Base-by-base conservation (phyloP, 2,888 invertebrate species). In the Chrysolina oricalcia region DNA sequence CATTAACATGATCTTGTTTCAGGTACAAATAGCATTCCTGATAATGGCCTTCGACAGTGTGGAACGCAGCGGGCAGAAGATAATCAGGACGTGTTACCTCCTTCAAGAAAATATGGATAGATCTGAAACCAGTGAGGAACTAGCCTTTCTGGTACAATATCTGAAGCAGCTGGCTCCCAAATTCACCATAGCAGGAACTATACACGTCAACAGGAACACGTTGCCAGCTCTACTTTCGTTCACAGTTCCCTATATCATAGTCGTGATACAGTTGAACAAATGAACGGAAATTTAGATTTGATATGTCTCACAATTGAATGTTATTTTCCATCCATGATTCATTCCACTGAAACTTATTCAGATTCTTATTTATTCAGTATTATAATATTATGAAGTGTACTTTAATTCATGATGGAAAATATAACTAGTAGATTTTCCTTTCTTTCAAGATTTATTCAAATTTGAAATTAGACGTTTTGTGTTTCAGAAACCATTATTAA, bases 61-160 rank as follows among this genome's bases (percentile, higher is more conserved):
- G 21, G 53, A 53, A 5, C 13, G 53, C 11, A 11, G 53, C 11
- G 53, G 53, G 10, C 53, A 53, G 13, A 53, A 23, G 4, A 53
- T 53, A 10, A 53, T 53, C 53, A 10, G 21, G 13, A 53, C 53
- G 10, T 53, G 53, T 19, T 53, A 53, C 11, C 53, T 21, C 10
- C 53, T 53, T 19, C 53, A 53, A 13, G 53, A 53, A 23, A 53
- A 53, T 53, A 53, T 53, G 19, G 53, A 53, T 21, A 53, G 19
- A 1, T 53, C 53, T 10, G 19, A 17, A 11, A 11, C 19, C 5
- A 19, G 53, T 11, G 53, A 53, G 1, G 53, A 53, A 13, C 53
- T 53, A 2, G 11, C 21, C 2, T 53, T 11, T 21, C 53, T 53
- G 2, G 13, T 11, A 13, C 53, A 53, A 13, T 53, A 53, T 21